Percentiles rank a stretch among this genome's conserved stretches.
Evolutionary conservation across 2,888 invertebrate species (phyloP).

Genomic region (Apamea crenata): DNA sequence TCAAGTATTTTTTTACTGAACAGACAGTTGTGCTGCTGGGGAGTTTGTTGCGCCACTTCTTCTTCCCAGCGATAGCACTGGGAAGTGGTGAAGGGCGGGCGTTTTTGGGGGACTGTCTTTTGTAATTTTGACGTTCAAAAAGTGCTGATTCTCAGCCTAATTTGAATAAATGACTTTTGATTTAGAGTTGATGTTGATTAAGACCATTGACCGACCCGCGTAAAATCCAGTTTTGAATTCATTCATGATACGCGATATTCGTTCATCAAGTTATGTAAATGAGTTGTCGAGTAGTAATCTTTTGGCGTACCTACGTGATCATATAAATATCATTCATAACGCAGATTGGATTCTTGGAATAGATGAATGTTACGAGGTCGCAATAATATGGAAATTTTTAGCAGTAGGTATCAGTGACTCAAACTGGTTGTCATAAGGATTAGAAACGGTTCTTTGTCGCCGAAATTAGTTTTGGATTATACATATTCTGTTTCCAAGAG

Average conservation of each 20-base stretch:
- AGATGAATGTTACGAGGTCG: background rate
- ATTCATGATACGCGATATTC: constrained; percentile 16
- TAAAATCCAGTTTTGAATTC: constrained; percentile 21
- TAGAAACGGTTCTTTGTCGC: background rate
- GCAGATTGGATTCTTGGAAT: constrained; percentile 10
- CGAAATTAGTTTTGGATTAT: background rate
- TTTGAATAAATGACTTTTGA: too few species aligned
- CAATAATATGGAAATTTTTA: constrained; percentile 3
- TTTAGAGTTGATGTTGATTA: too few species aligned
- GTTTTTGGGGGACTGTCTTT: too few species aligned
- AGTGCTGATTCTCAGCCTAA: too few species aligned
- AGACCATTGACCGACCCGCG: background rate
- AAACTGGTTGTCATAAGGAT: background rate
- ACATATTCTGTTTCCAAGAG: background rate
- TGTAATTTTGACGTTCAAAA: too few species aligned
- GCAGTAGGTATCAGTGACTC: background rate
- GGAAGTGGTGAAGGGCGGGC: too few species aligned
- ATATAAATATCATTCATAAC: constrained; percentile 21
- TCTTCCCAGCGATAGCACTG: too few species aligned
- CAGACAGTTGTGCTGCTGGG: too few species aligned
- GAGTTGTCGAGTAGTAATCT: background rate
- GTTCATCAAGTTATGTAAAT: constrained; percentile 37
- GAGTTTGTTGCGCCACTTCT: too few species aligned
- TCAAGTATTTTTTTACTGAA: too few species aligned
- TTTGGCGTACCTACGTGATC: background rate